phyloP scores from a whole-genome alignment of 2,888 invertebrate species.

The Hirudinaria manillensis region DNA sequence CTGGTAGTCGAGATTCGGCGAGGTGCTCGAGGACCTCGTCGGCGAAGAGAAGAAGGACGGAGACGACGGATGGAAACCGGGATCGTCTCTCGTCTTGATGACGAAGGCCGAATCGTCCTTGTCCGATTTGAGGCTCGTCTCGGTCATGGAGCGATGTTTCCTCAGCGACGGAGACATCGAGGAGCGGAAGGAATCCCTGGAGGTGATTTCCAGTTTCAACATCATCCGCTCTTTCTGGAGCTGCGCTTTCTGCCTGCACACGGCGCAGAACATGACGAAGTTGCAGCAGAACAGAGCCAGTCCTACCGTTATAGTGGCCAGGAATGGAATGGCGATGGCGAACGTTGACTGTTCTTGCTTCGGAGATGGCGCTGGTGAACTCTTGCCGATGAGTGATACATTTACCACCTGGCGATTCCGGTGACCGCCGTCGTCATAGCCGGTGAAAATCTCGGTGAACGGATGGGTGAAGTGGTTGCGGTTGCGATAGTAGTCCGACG shows the following conservation, averaged over 20 bases:
- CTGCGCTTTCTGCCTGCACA: conserved; percentile 9
- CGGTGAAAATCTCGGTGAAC: background rate
- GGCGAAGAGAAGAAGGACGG: conserved; percentile 2
- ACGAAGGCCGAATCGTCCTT: conserved; percentile 9
- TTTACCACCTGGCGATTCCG: background rate
- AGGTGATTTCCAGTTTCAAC: background rate
- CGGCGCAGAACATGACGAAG: conserved; percentile 21
- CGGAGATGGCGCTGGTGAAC: background rate
- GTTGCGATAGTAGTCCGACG: conserved; percentile 3
- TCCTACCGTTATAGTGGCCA: conserved; percentile 16
- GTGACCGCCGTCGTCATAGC: background rate
- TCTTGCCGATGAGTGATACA: background rate
- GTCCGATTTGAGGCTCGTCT: background rate
- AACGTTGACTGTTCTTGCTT: background rate
- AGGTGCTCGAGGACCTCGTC: background rate
- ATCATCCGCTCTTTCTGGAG: conserved; percentile 10
- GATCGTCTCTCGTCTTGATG: background rate
- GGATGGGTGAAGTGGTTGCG: conserved; percentile 5
- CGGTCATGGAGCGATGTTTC: background rate
- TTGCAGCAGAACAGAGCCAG: conserved; percentile 20
- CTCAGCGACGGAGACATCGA: background rate
- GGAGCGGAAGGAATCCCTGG: background rate
- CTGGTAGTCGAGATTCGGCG: background rate
- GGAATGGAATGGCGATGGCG: conserved; percentile 5
- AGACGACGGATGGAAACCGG: background rate